phyloP scores from a whole-genome alignment of 2,113 vertebrate genomes.

The Odobenus rosmarus region DNA sequence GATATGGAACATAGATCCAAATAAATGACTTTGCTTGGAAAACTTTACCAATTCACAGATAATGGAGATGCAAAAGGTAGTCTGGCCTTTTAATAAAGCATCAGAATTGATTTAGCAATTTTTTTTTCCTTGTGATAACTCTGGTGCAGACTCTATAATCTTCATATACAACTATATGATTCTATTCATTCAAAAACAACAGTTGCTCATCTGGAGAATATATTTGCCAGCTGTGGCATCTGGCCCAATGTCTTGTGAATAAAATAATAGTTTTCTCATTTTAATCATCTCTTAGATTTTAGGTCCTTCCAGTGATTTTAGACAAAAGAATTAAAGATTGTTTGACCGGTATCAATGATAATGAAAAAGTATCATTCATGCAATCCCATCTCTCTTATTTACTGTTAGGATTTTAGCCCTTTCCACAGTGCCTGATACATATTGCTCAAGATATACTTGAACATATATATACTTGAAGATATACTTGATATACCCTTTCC shows the following conservation, averaged over 20 bases:
- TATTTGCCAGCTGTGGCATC: background rate
- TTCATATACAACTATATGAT: background rate
- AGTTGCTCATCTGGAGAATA: background rate
- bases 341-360: background rate
- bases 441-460: background rate
- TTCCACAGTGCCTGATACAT: background rate
- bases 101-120: background rate
- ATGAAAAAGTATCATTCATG: background rate
- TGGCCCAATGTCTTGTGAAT: background rate
- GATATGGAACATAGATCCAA: background rate
- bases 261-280: background rate
- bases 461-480: background rate
- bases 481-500: background rate
- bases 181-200: background rate
- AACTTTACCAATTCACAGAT: background rate
- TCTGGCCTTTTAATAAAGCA: background rate
- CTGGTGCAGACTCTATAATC: background rate
- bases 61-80: background rate
- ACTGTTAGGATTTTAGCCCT: background rate
- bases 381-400: background rate
- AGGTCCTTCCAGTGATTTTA: background rate
- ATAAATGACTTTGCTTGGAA: background rate
- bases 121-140: background rate
- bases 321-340: background rate
- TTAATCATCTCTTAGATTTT: background rate